A percentile compares a stretch with the other conserved stretches of the same genome.
These are phyloP conservation scores for Megaceryle torquata DNA, from an alignment of 2,113 vertebrate genomes.

Conservation along the genomic window DNA sequence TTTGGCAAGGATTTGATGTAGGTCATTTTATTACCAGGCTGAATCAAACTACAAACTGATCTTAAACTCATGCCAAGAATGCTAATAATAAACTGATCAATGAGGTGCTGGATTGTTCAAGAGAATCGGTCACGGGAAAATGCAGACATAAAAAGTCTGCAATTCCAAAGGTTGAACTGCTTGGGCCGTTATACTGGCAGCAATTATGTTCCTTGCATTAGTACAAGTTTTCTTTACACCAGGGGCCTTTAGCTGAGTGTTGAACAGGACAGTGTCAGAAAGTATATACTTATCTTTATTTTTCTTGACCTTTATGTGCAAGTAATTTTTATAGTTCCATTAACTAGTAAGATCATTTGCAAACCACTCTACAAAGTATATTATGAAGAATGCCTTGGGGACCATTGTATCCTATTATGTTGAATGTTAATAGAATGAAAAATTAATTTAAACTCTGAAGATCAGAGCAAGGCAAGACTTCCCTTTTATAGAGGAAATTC, in stretches of 20 bases:
- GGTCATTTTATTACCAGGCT: conserved; percentile 82
- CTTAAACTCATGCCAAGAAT: conserved; percentile 76
- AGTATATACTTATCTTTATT: conserved; percentile 69
- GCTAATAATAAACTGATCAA: conserved; percentile 82
- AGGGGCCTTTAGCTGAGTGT: background rate
- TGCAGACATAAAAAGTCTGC: conserved; percentile 72
- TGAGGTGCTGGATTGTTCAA: conserved; percentile 74
- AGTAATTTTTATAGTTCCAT: conserved; percentile 79
- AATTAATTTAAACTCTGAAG: conserved; percentile 61
- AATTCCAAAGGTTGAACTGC: conserved; percentile 52
- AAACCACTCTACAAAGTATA: conserved; percentile 69
- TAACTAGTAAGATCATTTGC: conserved; percentile 74
- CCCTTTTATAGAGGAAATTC: conserved; percentile 14
- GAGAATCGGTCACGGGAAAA: conserved; percentile 75
- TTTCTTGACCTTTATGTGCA: conserved; percentile 76
- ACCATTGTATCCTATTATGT: conserved; percentile 49
- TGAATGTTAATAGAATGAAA: conserved; percentile 73
- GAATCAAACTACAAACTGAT: conserved; percentile 77
- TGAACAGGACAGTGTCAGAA: conserved; percentile 25
- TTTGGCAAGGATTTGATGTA: conserved; percentile 74
- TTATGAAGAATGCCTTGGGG: conserved; percentile 67
- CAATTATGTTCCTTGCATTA: background rate
- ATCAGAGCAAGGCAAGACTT: conserved; percentile 23
- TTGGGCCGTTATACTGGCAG: background rate
- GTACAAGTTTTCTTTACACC: conserved; percentile 45